Conservation (phyloP, 1,140 invertebrate genomes). For the Adelges cooleyi region DNA sequence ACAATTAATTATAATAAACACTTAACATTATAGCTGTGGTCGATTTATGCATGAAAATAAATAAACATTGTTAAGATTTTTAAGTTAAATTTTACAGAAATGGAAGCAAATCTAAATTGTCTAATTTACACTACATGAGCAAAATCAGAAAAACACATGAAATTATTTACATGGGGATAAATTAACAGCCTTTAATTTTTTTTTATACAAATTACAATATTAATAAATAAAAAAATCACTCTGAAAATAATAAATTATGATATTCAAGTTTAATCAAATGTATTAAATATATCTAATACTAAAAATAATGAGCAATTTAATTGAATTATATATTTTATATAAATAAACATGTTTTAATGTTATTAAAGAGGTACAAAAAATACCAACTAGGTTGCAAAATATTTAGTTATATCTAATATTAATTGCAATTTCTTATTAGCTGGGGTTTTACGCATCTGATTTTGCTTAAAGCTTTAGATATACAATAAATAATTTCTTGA, state of each 20-base stretch:
- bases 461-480: no score
- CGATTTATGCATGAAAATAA: conserved; percentile 7
- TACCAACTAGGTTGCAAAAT: no score
- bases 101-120: conserved; percentile 7
- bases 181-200: conserved; percentile 8
- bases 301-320: conserved; percentile 20
- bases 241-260: background rate
- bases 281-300: background rate
- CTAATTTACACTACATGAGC: conserved; percentile 20
- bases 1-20: background rate
- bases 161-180: conserved; percentile 17
- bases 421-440: no score
- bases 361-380: no score
- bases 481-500: no score
- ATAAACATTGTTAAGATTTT: conserved; percentile 16
- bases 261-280: no score
- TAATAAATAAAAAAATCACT: no score
- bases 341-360: no score
- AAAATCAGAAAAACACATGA: conserved; percentile 19
- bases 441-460: no score
- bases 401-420: no score
- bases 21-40: background rate
- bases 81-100: background rate
- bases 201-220: no score
- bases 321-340: background rate